These are phyloP conservation scores for Hyposmocoma kahamanoa DNA, from an alignment of 1,140 invertebrate genomes.

Conservation along the genomic window DNA sequence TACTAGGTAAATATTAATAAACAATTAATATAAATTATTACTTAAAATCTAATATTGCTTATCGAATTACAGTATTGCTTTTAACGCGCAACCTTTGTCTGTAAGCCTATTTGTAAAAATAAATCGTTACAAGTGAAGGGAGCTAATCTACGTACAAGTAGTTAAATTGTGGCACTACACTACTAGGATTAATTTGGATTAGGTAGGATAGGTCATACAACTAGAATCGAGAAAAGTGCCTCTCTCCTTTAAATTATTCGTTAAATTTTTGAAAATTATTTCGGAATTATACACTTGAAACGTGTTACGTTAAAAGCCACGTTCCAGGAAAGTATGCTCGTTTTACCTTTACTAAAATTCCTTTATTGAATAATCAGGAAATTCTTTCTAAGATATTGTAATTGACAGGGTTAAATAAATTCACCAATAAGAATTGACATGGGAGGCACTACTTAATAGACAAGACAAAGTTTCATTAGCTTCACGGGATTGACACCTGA, in stretches of 20 bases:
- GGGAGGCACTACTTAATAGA: slow-evolving; percentile 48
- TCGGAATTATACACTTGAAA: background rate
- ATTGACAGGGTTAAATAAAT: slow-evolving; percentile 67
- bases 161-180: slow-evolving; percentile 45
- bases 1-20: slow-evolving; percentile 48
- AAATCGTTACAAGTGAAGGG: slow-evolving; percentile 16
- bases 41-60: slow-evolving; percentile 60
- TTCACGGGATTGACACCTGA: too few relatives aligned
- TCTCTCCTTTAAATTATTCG: slow-evolving; percentile 8
- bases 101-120: slow-evolving; percentile 25
- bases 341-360: slow-evolving; percentile 5
- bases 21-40: slow-evolving; percentile 43
- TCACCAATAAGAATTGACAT: slow-evolving; percentile 57
- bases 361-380: slow-evolving; percentile 30
- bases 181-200: slow-evolving; percentile 31
- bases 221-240: slow-evolving; percentile 28
- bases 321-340: background rate
- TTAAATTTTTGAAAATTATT: background rate
- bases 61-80: slow-evolving; percentile 65
- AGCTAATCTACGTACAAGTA: slow-evolving; percentile 15
- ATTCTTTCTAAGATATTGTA: slow-evolving; percentile 37
- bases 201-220: slow-evolving; percentile 21
- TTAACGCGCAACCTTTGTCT: slow-evolving; percentile 51
- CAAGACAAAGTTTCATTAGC: slow-evolving; percentile 16
- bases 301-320: background rate